Evolutionary conservation across 2,888 invertebrate species (phyloP).

Genomic region (Apodemia hepburni): DNA sequence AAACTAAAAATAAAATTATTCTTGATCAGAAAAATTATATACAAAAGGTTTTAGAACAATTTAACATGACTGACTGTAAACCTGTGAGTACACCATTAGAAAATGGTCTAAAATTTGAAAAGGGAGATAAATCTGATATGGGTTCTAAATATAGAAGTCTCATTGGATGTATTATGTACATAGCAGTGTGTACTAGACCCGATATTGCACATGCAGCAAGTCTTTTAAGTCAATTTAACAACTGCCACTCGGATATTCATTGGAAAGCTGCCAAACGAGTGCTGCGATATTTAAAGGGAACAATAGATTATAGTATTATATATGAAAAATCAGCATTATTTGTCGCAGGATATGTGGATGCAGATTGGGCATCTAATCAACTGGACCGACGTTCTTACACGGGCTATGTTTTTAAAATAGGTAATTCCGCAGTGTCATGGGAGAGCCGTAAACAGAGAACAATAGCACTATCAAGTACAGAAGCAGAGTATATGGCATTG

Average conservation of each 20-base stretch:
- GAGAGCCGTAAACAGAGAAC: constrained; percentile 25
- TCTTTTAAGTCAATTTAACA: constrained; percentile 32
- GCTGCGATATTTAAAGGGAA: constrained; percentile 33
- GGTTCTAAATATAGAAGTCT: constrained; percentile 20
- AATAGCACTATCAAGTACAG: constrained; percentile 21
- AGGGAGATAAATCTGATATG: background rate
- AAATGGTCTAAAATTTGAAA: constrained; percentile 16
- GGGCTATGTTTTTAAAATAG: constrained; percentile 29
- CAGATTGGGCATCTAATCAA: constrained; percentile 29
- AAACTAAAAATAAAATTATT: constrained; percentile 11
- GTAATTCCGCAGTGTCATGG: constrained; percentile 21
- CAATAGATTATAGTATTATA: constrained; percentile 23
- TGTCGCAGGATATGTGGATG: constrained; percentile 25
- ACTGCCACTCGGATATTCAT: constrained; percentile 24
- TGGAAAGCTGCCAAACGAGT: constrained; percentile 34
- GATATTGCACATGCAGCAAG: constrained; percentile 33
- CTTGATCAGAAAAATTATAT: background rate
- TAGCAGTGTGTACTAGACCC: constrained; percentile 31
- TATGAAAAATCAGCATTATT: constrained; percentile 13
- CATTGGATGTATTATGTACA: constrained; percentile 30
- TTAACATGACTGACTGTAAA: constrained; percentile 20
- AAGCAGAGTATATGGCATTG: constrained; percentile 3
- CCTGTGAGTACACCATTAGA: constrained; percentile 26
- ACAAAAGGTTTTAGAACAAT: background rate
- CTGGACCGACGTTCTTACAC: constrained; percentile 31